A percentile compares a stretch with the other conserved stretches of the same genome.
These are phyloP conservation scores for Tenthredo livida DNA, from an alignment of 2,888 invertebrate species.

Conservation along the genomic window DNA sequence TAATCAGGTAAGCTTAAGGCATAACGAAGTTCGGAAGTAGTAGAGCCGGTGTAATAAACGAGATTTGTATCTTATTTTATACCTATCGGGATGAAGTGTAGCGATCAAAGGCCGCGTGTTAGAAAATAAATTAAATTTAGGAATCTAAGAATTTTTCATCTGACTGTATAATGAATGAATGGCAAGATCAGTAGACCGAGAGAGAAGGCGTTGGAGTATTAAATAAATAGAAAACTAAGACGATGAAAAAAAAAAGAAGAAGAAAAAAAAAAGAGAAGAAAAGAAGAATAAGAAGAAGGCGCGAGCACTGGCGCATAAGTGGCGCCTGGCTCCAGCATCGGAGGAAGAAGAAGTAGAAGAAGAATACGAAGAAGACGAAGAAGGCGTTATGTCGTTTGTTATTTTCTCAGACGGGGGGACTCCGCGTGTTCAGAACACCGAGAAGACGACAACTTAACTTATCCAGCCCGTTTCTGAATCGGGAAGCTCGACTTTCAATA, in stretches of 20 bases:
- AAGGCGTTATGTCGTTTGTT: slow-evolving; percentile 40
- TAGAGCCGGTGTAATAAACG: not conserved
- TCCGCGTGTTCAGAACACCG: not conserved
- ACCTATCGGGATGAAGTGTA: not conserved
- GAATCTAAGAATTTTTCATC: not conserved
- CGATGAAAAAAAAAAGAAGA: not conserved
- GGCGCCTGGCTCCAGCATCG: slow-evolving; percentile 18
- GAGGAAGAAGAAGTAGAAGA: not conserved
- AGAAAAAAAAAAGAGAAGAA: not conserved
- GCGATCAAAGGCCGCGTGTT: not conserved
- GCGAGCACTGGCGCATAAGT: slow-evolving; percentile 12
- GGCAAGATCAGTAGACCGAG: not conserved
- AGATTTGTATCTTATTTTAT: not conserved
- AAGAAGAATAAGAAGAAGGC: not conserved
- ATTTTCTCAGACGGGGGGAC: slow-evolving; percentile 4
- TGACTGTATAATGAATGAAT: not conserved
- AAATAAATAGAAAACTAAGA: slow-evolving; percentile 21
- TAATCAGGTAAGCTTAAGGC: not conserved
- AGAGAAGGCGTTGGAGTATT: not conserved
- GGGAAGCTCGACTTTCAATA: slow-evolving; percentile 44
- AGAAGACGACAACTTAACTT: not conserved
- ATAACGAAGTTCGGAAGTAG: not conserved
- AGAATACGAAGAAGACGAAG: not conserved
- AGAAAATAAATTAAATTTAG: not conserved
- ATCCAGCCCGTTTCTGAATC: slow-evolving; percentile 7